Evolutionary conservation across 2,797 vertebrate species (phyloP).

Genomic region (Botia almorhae): DNA sequence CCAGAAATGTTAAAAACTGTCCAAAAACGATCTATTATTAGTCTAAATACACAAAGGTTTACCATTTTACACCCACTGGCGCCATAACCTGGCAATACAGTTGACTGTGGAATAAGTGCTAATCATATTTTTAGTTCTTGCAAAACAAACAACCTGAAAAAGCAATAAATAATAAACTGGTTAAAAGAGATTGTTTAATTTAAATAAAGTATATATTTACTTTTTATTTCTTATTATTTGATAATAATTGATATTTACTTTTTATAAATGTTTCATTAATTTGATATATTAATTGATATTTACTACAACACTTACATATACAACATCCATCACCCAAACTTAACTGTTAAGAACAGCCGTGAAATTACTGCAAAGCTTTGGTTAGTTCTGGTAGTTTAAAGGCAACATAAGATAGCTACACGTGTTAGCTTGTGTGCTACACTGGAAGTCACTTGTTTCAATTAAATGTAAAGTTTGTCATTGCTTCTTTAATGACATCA

Average conservation of each 20-base stretch:
- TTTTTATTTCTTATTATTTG: neutral
- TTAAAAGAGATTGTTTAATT: too few species aligned
- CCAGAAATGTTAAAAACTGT: too few species aligned
- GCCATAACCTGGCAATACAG: neutral
- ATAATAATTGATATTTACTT: neutral
- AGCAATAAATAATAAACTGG: neutral
- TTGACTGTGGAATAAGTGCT: too few species aligned
- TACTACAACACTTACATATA: neutral
- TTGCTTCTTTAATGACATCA: conserved; percentile 21
- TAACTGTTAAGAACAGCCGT: conserved; percentile 38
- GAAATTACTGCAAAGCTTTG: conserved; percentile 50
- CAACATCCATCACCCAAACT: conserved; percentile 54
- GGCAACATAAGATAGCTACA: conserved; percentile 36
- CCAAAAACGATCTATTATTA: neutral
- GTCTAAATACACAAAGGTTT: neutral
- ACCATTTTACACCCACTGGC: neutral
- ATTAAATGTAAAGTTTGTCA: conserved; percentile 44
- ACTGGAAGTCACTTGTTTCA: conserved; percentile 46
- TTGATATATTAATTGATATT: too few species aligned
- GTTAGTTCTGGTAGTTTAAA: conserved; percentile 46
- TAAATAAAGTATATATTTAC: neutral
- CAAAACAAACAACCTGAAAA: neutral
- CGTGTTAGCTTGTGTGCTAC: conserved; percentile 44
- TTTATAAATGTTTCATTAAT: too few species aligned
- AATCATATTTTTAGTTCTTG: neutral